Evolutionary conservation across 2,888 invertebrate species (phyloP), one percentile per base, ranked within the genome.

Genomic region (Pterobdella sp.): DNA sequence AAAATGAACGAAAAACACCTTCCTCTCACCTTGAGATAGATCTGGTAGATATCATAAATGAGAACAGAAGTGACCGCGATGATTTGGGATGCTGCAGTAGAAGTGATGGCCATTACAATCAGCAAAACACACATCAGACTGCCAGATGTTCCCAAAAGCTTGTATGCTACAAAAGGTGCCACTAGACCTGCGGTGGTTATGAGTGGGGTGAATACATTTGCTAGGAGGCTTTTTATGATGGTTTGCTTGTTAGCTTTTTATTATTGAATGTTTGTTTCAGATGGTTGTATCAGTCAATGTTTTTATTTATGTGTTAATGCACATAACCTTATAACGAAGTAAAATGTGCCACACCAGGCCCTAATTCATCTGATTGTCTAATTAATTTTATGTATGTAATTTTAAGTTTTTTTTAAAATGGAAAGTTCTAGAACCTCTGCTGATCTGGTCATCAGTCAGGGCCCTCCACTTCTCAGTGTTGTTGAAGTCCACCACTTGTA

Each of bases 21-120:
- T 35, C n/a, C 1, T 1, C 73, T 60, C 56, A 79, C 78, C 77
- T 79, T 77, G 3, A 80, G 67, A 72, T 80, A 81, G 29, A 78
- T 65, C 68, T 81, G 80, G 74, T 82, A 83, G 31, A 84, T 77
- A 76, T 84, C 84, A 75, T 82, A 83, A 3, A 83, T 77, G 0
- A 83, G 75, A 34, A 84, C 82, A 3, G 84, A 83, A 14, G 82
- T 80, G 1, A 84, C 83, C 4, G 83, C 83, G 68, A 84, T 80
- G 66, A 84, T 80, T 75, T 84, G 83, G 0, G 84, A 80, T n/a
- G 83, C 82, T 14, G 81, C 83, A 0, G 84, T 84, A 0, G 83
- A 82, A 29, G 81, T 82, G 3, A 84, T 81, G 0, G 83, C 83
- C 82, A 84, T 81, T n/a, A 84, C 72, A 7, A 84, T 78, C 79